Evolutionary conservation across 2,113 vertebrate species (phyloP).

Genomic region (Pyxicephalus adspersus): DNA sequence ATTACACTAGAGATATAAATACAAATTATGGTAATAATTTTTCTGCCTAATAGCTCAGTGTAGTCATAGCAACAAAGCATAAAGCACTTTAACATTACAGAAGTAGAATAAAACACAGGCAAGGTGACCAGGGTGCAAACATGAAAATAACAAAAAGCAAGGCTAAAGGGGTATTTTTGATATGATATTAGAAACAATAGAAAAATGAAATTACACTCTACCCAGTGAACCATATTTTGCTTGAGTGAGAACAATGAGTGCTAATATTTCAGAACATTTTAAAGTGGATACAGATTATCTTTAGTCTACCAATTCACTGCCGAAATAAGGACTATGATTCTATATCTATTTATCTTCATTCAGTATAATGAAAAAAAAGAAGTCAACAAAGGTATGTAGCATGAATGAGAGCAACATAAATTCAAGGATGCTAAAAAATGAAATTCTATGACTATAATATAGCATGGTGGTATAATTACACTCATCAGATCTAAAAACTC

Average conservation of each 20-base stretch:
- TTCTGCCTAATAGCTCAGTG: constrained; percentile 22
- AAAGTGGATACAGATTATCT: too few relatives aligned
- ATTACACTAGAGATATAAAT: constrained; percentile 36
- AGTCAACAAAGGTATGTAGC: too few relatives aligned
- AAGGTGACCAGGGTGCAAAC: constrained; percentile 21
- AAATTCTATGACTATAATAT: too few relatives aligned
- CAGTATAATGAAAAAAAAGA: too few relatives aligned
- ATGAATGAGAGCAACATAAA: too few relatives aligned
- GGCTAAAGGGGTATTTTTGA: neutral
- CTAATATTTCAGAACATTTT: neutral
- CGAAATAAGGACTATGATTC: too few relatives aligned
- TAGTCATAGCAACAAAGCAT: constrained; percentile 46
- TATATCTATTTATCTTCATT: too few relatives aligned
- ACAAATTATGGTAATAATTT: constrained; percentile 46
- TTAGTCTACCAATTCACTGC: too few relatives aligned
- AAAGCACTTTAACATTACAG: constrained; percentile 25
- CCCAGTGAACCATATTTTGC: neutral
- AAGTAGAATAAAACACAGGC: constrained; percentile 14
- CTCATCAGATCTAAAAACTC: too few relatives aligned
- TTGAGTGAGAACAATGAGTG: neutral
- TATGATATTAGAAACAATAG: constrained; percentile 17
- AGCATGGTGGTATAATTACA: too few relatives aligned
- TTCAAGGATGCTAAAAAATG: too few relatives aligned
- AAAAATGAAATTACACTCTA: neutral
- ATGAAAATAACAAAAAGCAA: constrained; percentile 5